Evolutionary conservation across 2,113 vertebrate genomes (phyloP), one percentile per base, ranked within the genome.

Genomic region (Oncorhynchus masou): DNA sequence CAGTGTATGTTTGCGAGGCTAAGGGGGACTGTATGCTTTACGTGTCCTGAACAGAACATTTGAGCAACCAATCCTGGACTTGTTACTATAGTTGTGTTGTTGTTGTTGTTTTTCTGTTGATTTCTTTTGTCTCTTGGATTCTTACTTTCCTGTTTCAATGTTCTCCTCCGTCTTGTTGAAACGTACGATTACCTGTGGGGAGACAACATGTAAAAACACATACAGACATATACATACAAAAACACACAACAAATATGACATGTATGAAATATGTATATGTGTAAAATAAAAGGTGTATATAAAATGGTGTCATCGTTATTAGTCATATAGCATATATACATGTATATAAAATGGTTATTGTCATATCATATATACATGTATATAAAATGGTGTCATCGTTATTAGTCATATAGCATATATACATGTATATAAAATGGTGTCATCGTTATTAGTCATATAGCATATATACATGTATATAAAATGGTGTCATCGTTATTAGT

Each of bases 251-350:
- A 49, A 70, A 73, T 57, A 77, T 72, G 34, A 70, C 75, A 29
- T 49, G 86, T 79, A 75, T 54, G 70, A 59, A 31, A 67, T 66
- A 49, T 66, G 29, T 87, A 90, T 54, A 76, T 83, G 75, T 94
- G 83, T 89, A 90, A 81, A 94, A 91, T 94, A 92, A 93, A 93
- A 86, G 68, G n/a, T 62, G 59, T 62, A 54, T 54, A 54, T 62
- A 62, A 8, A 62, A n/a, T n/a, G n/a, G n/a, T n/a, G n/a, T n/a
- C n/a, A n/a, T n/a, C n/a, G n/a, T n/a, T n/a, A n/a, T n/a, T n/a
- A n/a, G n/a, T n/a, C n/a, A n/a, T n/a, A n/a, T n/a, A n/a, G n/a
- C n/a, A n/a, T n/a, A n/a, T n/a, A n/a, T n/a, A n/a, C n/a, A n/a
- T n/a, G n/a, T n/a, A n/a, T n/a, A n/a, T n/a, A n/a, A n/a, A n/a